These are phyloP conservation scores for Brachionus plicatilis DNA, from an alignment of 1,140 invertebrate species.

Conservation along the genomic window DNA sequence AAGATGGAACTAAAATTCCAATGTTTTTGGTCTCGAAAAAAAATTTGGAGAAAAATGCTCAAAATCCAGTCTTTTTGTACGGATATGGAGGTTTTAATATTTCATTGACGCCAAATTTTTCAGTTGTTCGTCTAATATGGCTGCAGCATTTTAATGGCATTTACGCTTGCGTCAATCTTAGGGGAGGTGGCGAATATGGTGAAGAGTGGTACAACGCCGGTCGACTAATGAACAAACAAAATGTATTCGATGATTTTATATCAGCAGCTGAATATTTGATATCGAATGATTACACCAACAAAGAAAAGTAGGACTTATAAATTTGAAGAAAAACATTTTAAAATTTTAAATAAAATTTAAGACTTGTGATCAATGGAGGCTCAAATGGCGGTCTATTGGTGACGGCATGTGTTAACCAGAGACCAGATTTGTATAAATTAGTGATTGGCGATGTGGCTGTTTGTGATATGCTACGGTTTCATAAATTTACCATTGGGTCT, in stretches of 20 bases:
- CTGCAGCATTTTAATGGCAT: constrained; percentile 82
- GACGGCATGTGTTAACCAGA: constrained; percentile 80
- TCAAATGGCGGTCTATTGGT: constrained; percentile 93
- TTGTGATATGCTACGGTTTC: constrained; percentile 91
- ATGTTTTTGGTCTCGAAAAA: constrained; percentile 74
- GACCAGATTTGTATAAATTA: constrained; percentile 86
- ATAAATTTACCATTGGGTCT: constrained; percentile 96
- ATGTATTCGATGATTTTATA: constrained; percentile 94
- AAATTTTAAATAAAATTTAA: constrained; percentile 35
- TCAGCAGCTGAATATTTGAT: constrained; percentile 84
- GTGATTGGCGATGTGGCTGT: constrained; percentile 87
- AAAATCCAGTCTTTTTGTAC: constrained; percentile 75
- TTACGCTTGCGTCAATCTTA: constrained; percentile 82
- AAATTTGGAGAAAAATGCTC: constrained; percentile 62
- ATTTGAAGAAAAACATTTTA: background rate
- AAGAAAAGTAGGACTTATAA: constrained; percentile 58
- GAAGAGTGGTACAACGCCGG: constrained; percentile 93
- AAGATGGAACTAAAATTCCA: constrained; percentile 86
- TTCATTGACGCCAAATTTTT: constrained; percentile 77
- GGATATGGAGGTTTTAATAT: constrained; percentile 97
- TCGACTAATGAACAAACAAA: constrained; percentile 85
- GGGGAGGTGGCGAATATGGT: constrained; percentile 95
- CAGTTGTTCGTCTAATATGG: constrained; percentile 74
- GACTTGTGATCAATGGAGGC: constrained; percentile 79
- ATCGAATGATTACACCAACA: constrained; percentile 70